phyloP scores from a whole-genome alignment of 2,888 invertebrate species.

The Pilophorus perplexus region DNA sequence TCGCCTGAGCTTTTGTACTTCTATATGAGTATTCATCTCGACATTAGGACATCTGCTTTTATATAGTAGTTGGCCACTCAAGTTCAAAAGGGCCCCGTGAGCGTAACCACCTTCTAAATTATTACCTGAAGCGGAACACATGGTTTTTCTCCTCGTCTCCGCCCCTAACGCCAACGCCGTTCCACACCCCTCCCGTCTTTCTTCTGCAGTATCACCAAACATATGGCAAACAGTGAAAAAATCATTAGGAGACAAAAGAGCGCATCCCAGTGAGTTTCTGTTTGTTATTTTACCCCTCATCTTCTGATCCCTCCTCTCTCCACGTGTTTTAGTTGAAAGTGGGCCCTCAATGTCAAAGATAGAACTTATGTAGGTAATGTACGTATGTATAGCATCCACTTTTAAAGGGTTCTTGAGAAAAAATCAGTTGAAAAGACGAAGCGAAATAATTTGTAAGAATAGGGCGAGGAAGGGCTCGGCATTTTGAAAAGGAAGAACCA shows the following conservation, averaged over 20 bases:
- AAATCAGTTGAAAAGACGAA: too few species aligned
- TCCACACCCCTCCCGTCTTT: too few species aligned
- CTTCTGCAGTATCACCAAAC: background rate
- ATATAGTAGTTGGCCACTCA: background rate
- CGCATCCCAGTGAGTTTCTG: conserved; percentile 12
- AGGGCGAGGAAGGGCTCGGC: too few species aligned
- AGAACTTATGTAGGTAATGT: too few species aligned
- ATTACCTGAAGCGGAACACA: conserved; percentile 34
- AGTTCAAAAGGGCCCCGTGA: conserved; percentile 17
- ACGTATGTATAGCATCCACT: too few species aligned
- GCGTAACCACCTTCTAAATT: conserved; percentile 35
- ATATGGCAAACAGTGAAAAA: conserved; percentile 35
- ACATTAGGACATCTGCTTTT: conserved; percentile 11
- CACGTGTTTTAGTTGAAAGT: background rate
- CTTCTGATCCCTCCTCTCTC: background rate
- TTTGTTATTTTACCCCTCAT: conserved; percentile 20
- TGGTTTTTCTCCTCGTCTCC: background rate
- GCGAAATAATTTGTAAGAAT: too few species aligned
- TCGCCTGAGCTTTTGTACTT: too few species aligned
- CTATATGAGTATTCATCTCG: too few species aligned
- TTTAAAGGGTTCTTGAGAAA: too few species aligned
- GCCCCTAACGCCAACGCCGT: background rate
- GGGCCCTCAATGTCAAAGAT: too few species aligned
- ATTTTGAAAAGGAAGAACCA: too few species aligned
- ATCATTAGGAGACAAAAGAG: conserved; percentile 33